Evolutionary conservation across 2,888 invertebrate species (phyloP).

Genomic region (Eurois occulta): DNA sequence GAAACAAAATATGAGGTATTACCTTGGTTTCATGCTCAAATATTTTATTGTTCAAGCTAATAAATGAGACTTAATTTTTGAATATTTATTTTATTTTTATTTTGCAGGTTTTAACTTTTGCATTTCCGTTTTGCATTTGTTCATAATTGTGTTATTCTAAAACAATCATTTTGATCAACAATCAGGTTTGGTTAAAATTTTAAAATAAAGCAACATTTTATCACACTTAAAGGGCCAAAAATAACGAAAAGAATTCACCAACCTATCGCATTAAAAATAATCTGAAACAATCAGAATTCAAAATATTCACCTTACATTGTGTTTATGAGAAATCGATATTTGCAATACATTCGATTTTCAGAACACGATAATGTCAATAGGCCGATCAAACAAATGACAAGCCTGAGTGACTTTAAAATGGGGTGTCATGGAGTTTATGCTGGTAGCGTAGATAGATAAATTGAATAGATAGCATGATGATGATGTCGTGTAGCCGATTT

Average conservation of each 20-base stretch:
- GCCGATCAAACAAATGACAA: slow-evolving; percentile 1
- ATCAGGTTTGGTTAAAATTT: background rate
- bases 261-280: background rate
- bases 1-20: background rate
- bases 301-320: background rate
- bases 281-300: background rate
- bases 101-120: background rate
- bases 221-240: background rate
- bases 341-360: slow-evolving; percentile 15
- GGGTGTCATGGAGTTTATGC: too few relatives aligned
- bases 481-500: background rate
- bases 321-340: slow-evolving; percentile 15
- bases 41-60: background rate
- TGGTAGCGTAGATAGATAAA: background rate
- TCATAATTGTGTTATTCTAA: background rate
- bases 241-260: background rate
- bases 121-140: background rate
- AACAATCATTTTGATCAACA: background rate
- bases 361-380: slow-evolving; percentile 18
- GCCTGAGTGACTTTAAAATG: background rate
- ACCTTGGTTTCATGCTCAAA: background rate
- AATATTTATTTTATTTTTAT: background rate
- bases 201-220: background rate
- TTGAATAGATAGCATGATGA: background rate
- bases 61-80: background rate